Base-by-base conservation (phyloP, 2,888 invertebrate genomes). In the Toxonevra muliebris region DNA sequence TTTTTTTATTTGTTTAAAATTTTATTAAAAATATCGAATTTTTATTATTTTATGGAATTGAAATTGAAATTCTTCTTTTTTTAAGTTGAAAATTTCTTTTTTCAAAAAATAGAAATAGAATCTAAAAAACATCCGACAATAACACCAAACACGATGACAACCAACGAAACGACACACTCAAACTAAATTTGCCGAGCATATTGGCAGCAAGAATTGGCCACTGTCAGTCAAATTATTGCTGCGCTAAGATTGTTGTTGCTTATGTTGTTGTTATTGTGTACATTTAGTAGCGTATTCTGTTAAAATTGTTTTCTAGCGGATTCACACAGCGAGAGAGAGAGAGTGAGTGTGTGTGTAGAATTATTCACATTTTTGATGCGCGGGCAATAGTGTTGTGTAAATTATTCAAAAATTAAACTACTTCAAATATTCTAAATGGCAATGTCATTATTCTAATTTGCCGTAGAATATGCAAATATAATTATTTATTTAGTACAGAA, bases 151-250 rank as follows among this genome's bases (percentile, higher is more conserved):
- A 55, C 65, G 68, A 61, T 64, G 69, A 61, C 69, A 60, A 71
- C 69, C 65, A 45, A 66, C 66, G 65, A 50, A 65, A 62, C 68
- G 60, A 69, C 71, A 65, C 63, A 66, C 70, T 72, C 65, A 60
- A 69, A 70, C 68, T 72, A 60, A 72, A 65, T 30, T 55, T 17
- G 45, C 59, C 61, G 43, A 57, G 54, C 43, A 61, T 57, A 61
- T 50, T 69, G 65, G 69, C 69, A 67, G 65, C 59, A 60, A 67
- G 58, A 67, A 63, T 60, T 65, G 55, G 67, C 65, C 69, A 68
- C 52, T 58, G 42, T 12, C 42, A 41, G 17, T 58, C 43, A 41
- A 42, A 41, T 58, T 42, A n/a, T 55, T 19, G 55, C 55, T 40
- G 55, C n/a, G 19, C 43, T 59, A 1, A n/a, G 41, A 59, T 59